Evolutionary conservation across 2,113 vertebrate genomes (phyloP), one percentile per base, ranked within the genome.

Genomic region (Mastomys coucha): DNA sequence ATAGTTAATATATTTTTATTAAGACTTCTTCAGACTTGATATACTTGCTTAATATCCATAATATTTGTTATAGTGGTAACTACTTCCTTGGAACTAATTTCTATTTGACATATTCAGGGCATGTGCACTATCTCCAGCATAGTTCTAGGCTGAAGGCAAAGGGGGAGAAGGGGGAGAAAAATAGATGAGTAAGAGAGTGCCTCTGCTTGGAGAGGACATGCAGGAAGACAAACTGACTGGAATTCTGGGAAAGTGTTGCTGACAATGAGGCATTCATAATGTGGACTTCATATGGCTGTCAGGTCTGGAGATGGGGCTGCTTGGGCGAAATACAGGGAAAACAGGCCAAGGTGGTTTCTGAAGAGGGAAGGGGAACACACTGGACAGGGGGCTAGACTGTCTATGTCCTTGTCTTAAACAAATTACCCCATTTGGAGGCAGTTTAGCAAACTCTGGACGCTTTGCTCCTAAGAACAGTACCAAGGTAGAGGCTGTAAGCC

Each of bases 61-160:
- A 19, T 36, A 26, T 20, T 16, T 36, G 19, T 49, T 5, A 2
- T 6, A 8, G 11, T 19, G 20, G 36, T 19, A 49, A 39, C n/a
- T 42, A n/a, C n/a, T 80, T 82, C 36, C 84, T 76, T 24, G 4
- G n/a, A 7, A 28, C 2, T 5, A 17, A 89, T 53, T 36, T 58
- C 45, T 7, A 0, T 7, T 0, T 42, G 31, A 24, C 28, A 14
- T 53, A 1, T 6, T 75, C 28, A 17, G 5, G 1, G 33, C 42
- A 13, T 45, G 19, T n/a, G 42, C 45, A 13, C 49, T 4, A 39
- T 42, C 76, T n/a, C 16, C n/a, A 31, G 19, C 24, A 10, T 7
- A 1, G 53, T 12, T 76, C 16, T 20, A 53, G 72, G 53, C 3
- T 22, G 1, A 4, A 72, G 42, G 78, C 39, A 42, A 3, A 53